A percentile compares a stretch with the other conserved stretches of the same genome.
These are phyloP conservation scores for Drosophila pseudotalamancana DNA, from an alignment of 2,888 invertebrate species.

Conservation along the genomic window DNA sequence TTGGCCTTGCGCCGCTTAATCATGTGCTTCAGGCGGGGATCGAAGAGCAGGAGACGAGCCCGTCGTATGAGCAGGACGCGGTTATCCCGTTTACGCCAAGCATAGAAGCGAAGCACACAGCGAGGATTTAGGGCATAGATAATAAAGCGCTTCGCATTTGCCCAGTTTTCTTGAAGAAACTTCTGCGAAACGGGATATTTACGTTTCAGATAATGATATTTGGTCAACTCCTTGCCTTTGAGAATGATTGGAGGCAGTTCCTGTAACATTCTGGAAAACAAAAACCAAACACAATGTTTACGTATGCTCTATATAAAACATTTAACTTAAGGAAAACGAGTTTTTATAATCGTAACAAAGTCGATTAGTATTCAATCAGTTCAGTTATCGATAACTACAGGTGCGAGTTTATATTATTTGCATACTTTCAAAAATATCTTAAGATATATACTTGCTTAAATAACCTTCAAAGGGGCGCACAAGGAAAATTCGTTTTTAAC, in stretches of 20 bases:
- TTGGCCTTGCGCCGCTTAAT: conserved; percentile 65
- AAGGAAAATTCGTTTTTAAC: too few species aligned
- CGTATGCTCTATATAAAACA: background rate
- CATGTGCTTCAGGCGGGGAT: conserved; percentile 70
- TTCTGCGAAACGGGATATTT: conserved; percentile 77
- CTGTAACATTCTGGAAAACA: conserved; percentile 46
- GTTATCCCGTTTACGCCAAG: conserved; percentile 61
- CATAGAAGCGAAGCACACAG: conserved; percentile 71
- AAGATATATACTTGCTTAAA: too few species aligned
- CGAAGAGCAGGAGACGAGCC: conserved; percentile 71
- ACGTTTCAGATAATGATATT: conserved; percentile 65
- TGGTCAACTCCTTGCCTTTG: conserved; percentile 55
- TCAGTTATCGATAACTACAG: too few species aligned
- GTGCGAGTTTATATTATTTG: too few species aligned
- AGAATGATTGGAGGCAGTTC: conserved; percentile 57
- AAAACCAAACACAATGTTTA: too few species aligned
- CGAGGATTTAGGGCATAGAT: conserved; percentile 74
- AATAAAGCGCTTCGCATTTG: conserved; percentile 73
- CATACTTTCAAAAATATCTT: too few species aligned
- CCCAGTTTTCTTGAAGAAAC: conserved; percentile 73
- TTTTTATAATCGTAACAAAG: too few species aligned
- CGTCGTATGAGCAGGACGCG: conserved; percentile 68
- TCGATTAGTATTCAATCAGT: too few species aligned
- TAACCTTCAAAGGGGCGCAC: too few species aligned
- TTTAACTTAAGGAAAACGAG: background rate